These are phyloP conservation scores for Tuberolachnus salignus DNA, from an alignment of 2,888 invertebrate species.

Conservation along the genomic window DNA sequence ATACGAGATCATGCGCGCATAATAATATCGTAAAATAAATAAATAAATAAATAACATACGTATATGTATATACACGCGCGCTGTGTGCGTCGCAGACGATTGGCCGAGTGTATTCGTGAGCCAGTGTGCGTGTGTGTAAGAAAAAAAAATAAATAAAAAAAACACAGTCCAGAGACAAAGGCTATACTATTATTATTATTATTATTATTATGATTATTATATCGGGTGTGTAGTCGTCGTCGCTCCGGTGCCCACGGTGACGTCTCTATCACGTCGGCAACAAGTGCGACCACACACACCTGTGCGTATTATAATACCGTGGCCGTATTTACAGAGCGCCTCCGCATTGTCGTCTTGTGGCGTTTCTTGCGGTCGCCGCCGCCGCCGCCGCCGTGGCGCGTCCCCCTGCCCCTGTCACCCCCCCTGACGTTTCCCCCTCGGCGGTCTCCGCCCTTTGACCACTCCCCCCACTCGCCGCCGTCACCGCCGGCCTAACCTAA, in stretches of 20 bases:
- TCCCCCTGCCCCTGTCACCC: too few species aligned
- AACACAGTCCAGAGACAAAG: slow-evolving; percentile 26
- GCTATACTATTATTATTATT: too few species aligned
- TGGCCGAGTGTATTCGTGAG: slow-evolving; percentile 14
- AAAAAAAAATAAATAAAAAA: too few species aligned
- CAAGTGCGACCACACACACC: slow-evolving; percentile 55
- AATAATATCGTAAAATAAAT: slow-evolving; percentile 45
- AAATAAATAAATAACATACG: too few species aligned
- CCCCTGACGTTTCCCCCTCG: too few species aligned
- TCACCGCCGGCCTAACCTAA: too few species aligned
- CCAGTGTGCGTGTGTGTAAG: not conserved
- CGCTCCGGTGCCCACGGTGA: slow-evolving; percentile 41
- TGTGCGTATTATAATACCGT: not conserved
- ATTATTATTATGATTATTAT: too few species aligned
- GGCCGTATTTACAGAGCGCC: too few species aligned
- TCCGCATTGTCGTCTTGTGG: not conserved
- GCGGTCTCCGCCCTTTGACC: too few species aligned
- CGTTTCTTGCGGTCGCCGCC: not conserved
- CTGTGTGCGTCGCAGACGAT: slow-evolving; percentile 1
- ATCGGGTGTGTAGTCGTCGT: not conserved
- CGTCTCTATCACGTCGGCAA: slow-evolving; percentile 51
- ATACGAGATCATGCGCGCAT: slow-evolving; percentile 12
- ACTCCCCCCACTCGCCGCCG: not conserved
- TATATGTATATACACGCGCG: slow-evolving; percentile 23
- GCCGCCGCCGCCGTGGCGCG: too few species aligned